Conservation (phyloP, 1,140 invertebrate species). For the Drosophila sucinea region DNA sequence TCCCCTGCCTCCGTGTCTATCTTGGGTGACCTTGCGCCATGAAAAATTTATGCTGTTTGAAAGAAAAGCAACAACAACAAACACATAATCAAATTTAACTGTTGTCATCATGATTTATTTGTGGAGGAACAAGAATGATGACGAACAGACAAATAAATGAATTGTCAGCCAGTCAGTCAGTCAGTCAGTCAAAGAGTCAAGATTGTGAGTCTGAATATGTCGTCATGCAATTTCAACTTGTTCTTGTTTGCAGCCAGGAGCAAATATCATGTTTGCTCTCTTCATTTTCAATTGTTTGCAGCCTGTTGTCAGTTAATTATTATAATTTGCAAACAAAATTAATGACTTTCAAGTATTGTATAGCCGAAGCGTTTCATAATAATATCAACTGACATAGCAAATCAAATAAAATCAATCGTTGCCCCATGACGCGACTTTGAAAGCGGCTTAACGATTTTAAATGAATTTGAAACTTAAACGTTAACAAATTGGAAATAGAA, state of each 20-base stretch:
- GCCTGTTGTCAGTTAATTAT: slow-evolving; percentile 36
- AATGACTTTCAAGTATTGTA: slow-evolving; percentile 4
- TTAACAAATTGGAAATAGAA: slow-evolving; percentile 9
- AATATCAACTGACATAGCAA: neutral
- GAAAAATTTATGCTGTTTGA: slow-evolving; percentile 47
- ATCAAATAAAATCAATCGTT: neutral
- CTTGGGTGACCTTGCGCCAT: slow-evolving; percentile 62
- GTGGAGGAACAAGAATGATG: slow-evolving; percentile 64
- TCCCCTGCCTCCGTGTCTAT: neutral
- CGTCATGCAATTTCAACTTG: slow-evolving; percentile 20
- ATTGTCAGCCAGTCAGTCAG: slow-evolving; percentile 4
- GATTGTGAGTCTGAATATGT: neutral
- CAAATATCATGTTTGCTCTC: neutral
- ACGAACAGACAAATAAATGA: slow-evolving; percentile 66
- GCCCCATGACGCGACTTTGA: slow-evolving; percentile 2
- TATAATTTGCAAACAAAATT: slow-evolving; percentile 40
- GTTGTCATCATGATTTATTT: slow-evolving; percentile 80
- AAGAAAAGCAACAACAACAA: slow-evolving; percentile 22
- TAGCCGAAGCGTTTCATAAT: neutral
- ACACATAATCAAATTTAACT: slow-evolving; percentile 80
- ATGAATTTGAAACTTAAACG: neutral
- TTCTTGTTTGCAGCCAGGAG: slow-evolving; percentile 25
- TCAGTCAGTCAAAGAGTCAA: slow-evolving; percentile 37
- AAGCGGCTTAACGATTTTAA: neutral
- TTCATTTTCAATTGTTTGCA: slow-evolving; percentile 4